Evolutionary conservation across 2,113 vertebrate genomes (phyloP), one percentile per base, ranked within the genome.

Genomic region (Xyrauchen texanus): DNA sequence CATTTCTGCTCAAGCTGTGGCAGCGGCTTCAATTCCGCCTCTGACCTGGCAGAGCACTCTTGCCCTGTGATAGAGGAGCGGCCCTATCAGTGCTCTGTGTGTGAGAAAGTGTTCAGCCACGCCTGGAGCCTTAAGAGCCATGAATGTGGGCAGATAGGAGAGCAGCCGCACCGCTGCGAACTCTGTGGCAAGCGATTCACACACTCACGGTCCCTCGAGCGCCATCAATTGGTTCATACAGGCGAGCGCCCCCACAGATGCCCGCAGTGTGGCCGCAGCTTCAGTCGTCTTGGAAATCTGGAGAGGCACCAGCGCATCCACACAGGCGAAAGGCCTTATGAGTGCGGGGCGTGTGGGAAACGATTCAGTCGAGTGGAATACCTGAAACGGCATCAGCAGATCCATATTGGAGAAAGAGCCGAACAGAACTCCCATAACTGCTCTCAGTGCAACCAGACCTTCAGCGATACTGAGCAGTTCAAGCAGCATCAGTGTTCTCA

Each of bases 181-280:
- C 94, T 97, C 47, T 98, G 96, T 2, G 95, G 95, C 0, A 97
- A 97, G 76, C 91, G 95, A 61, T 98, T 98, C 89, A 95, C 95
- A 0, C 96, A 97, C 83, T 95, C 95, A 0, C 96, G 96, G 83
- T 96, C 96, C 7, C 91, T 98, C 21, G 95, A 95, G 82, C 95
- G 96, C n/a, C 96, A 98, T 86, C 95, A 95, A 15, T 92, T 96
- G 70, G 96, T 97, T 77, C 96, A 98, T 91, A 97, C 96, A 0
- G 94, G 96, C 0, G 96, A 97, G 89, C 88, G 91, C 60, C 91
- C 92, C 0, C 92, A 92, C 81, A 84, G 86, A 9, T 95, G 94
- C 80, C 87, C 87, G 0, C 90, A 93, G 57, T 95, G 93, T 0
- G 93, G 93, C 1, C 87, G 93, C 86, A 90, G 90, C 82, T 96